Evolutionary conservation across 2,888 invertebrate species (phyloP).

Genomic region (Tanytarsus gracilentus): DNA sequence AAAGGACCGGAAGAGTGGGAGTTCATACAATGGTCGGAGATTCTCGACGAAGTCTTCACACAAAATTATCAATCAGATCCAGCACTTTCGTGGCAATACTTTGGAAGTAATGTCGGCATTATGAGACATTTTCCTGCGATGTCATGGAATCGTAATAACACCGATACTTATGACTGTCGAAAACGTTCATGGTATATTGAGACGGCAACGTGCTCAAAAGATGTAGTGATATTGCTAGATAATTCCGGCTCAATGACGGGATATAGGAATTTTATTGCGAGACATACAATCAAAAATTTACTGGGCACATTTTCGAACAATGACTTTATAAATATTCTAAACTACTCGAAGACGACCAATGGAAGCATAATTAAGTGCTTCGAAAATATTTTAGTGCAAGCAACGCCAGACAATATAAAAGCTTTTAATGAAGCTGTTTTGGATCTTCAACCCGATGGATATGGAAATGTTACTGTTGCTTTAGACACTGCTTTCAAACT

Average conservation of each 20-base stretch:
- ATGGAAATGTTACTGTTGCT: constrained; percentile 77
- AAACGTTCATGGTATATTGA: constrained; percentile 93
- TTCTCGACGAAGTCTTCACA: constrained; percentile 70
- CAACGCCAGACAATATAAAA: constrained; percentile 73
- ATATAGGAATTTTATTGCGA: constrained; percentile 62
- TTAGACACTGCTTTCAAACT: constrained; percentile 76
- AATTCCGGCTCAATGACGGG: constrained; percentile 96
- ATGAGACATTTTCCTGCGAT: constrained; percentile 75
- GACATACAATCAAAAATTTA: constrained; percentile 77
- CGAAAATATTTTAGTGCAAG: constrained; percentile 72
- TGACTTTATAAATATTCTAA: constrained; percentile 90
- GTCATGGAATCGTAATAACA: constrained; percentile 40
- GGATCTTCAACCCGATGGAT: constrained; percentile 57
- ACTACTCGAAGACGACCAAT: constrained; percentile 61
- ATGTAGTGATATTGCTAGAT: constrained; percentile 90
- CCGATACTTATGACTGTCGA: constrained; percentile 86
- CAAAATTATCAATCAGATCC: constrained; percentile 84
- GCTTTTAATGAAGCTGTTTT: constrained; percentile 63
- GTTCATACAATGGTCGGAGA: constrained; percentile 86
- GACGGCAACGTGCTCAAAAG: constrained; percentile 96
- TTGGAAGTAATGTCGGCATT: constrained; percentile 88
- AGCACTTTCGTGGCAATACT: constrained; percentile 93
- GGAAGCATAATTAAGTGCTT: constrained; percentile 75
- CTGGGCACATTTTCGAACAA: constrained; percentile 94
- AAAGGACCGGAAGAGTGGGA: constrained; percentile 47